These are phyloP conservation scores for Tenodera sinensis DNA, from an alignment of 2,888 invertebrate species.

Conservation along the genomic window DNA sequence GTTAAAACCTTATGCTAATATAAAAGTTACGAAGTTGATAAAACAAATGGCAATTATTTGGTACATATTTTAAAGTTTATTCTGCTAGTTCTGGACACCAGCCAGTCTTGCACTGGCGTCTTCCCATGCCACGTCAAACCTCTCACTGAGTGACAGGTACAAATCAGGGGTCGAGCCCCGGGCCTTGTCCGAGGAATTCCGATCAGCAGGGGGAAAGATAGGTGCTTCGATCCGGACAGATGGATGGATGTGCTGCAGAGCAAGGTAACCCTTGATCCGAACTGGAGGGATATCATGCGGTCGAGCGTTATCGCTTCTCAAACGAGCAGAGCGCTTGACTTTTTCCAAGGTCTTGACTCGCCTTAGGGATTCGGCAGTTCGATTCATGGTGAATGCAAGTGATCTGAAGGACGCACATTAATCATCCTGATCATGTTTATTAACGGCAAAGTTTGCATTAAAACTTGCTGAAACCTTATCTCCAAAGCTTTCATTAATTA, in stretches of 20 bases:
- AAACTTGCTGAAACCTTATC: too few species aligned
- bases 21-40: too few species aligned
- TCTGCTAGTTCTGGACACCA: not conserved
- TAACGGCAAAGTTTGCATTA: too few species aligned
- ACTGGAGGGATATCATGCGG: not conserved
- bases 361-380: not conserved
- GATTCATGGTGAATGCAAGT: not conserved
- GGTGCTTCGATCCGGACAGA: constrained; percentile 4
- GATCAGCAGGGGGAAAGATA: constrained; percentile 9
- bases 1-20: too few species aligned
- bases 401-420: too few species aligned
- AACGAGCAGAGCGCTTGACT: not conserved
- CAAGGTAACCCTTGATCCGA: not conserved
- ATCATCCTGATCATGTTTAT: too few species aligned
- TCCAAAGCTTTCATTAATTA: too few species aligned
- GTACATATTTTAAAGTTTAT: too few species aligned
- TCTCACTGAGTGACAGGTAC: constrained; percentile 9
- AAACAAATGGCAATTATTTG: too few species aligned
- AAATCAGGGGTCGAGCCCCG: constrained; percentile 17
- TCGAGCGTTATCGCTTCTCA: not conserved
- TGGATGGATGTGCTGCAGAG: not conserved
- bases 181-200: constrained; percentile 1
- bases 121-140: not conserved
- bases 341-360: not conserved
- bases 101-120: not conserved